Evolutionary conservation across 2,888 invertebrate genomes (phyloP), one percentile per base, ranked within the genome.

Genomic region (Drosophila greeni): DNA sequence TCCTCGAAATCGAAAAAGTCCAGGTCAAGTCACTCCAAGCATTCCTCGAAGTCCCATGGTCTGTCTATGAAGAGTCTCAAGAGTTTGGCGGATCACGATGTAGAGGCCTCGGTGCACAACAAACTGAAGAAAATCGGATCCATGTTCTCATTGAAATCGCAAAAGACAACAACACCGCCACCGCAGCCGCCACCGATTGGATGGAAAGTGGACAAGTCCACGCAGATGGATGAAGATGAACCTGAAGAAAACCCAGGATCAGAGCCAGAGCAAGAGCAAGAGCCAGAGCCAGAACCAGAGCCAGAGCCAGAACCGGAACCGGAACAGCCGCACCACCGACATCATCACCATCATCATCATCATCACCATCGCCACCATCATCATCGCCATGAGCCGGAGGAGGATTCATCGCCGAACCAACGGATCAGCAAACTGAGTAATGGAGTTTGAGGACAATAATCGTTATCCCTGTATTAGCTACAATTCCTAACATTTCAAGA

Each of bases 51-150:
- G 61, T 86, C 88, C 0, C 49, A 68, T 2, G 82, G 74, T 1
- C 51, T 82, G 5, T 86, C 87, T 1, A 75, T 75, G 48, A 86
- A 84, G 47, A 87, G 86, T 16, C 70, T 76, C 1, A 85, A 82
- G 43, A 87, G 84, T 49, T 75, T 73, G 3, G 75, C 61, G 6
- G 73, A 82, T 9, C 79, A 72, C 53, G 86, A 82, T 40, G 73
- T 71, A 5, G 74, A 76, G 39, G 76, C 74, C 33, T 85, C 85
- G 0, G 82, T 87, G 0, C 87, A 86, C 31, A 85, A 84, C 6
- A 86, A 73, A 31, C 48, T 87, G 0, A 75, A 82, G 39, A 88
- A 87, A 59, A 87, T 88, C 42, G 86, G 88, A 24, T 87, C 88
- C 0, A 85, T 88, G 78, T 87, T 88, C 57, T 88, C 88, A 2